Conservation (phyloP, 2,797 vertebrate genomes). For the Phoebastria nigripes region DNA sequence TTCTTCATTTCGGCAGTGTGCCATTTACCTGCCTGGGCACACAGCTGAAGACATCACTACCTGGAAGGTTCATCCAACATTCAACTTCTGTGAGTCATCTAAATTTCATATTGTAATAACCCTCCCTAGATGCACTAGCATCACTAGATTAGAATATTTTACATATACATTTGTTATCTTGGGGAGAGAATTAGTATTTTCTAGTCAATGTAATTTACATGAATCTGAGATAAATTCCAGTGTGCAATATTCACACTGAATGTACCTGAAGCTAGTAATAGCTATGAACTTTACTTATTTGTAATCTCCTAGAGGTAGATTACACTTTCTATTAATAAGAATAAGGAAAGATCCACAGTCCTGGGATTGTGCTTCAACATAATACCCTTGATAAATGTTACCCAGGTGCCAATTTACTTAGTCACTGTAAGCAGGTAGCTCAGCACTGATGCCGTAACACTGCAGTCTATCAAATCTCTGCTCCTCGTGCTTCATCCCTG, state of each 20-base stretch:
- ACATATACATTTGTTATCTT: conserved; percentile 63
- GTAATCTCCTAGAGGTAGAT: conserved; percentile 29
- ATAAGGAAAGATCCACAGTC: not conserved
- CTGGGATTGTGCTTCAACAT: not conserved
- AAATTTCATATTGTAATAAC: not conserved
- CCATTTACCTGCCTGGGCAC: not conserved
- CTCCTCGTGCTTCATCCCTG: not conserved
- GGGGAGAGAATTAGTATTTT: conserved; percentile 68
- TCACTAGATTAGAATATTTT: conserved; percentile 56
- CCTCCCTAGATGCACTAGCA: not conserved
- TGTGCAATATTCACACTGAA: conserved; percentile 35
- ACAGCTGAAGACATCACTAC: not conserved
- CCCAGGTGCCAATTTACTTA: not conserved
- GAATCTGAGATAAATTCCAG: conserved; percentile 56
- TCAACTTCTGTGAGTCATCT: not conserved
- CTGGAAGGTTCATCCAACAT: not conserved
- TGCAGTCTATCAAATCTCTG: not conserved
- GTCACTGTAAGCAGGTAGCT: not conserved
- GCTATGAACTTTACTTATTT: conserved; percentile 55
- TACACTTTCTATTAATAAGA: conserved; percentile 25
- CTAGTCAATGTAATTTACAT: conserved; percentile 62
- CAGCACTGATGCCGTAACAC: not conserved
- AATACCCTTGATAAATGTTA: not conserved
- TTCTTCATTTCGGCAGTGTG: not conserved
- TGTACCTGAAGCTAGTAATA: conserved; percentile 55